Evolutionary conservation across 2,888 invertebrate species (phyloP), one percentile per base, ranked within the genome.

Genomic region (Amiota mariae): DNA sequence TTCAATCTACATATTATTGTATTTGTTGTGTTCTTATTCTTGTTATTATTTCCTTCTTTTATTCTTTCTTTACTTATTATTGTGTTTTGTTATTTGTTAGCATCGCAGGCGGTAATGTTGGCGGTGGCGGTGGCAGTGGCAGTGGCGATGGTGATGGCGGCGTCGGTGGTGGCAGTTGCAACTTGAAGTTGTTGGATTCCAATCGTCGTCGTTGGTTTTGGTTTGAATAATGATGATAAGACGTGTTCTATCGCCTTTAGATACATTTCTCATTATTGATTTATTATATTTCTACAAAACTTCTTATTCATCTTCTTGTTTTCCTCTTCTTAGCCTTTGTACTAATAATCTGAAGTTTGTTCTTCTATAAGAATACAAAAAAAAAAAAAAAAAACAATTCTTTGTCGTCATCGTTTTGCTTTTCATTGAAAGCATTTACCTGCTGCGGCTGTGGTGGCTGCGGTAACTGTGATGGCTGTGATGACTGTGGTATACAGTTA

Each of bases 151-250:
- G 15, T 48, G 13, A 47, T 36, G 59, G n/a, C n/a, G n/a, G n/a
- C n/a, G 18, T 20, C 20, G 9, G 59, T 11, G 15, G 59, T 6
- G 54, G 54, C n/a, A n/a, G 54, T 24, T 24, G 36, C 36, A 36
- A 36, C 36, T 36, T 36, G 8, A 36, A 36, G 8, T 36, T 36
- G 36, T 36, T 36, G 36, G 36, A 36, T 36, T 36, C 36, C 36
- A 36, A 36, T 15, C 59, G 71, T 18, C 47, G 71, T 73, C 75
- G 48, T 51, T 18, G 2, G 36, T 2, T n/a, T 72, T 51, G 72
- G 36, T 72, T 86, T 83, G 86, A 83, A 83, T 83, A 83, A 86
- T 83, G 86, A 83, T 85, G 86, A 85, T 83, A 86, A 83, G 68
- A 76, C 72, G 72, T 72, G 72, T 72, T 72, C 72, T 72, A 72